Base-by-base conservation (phyloP, 2,797 vertebrate genomes). In the Poecile montanus region DNA sequence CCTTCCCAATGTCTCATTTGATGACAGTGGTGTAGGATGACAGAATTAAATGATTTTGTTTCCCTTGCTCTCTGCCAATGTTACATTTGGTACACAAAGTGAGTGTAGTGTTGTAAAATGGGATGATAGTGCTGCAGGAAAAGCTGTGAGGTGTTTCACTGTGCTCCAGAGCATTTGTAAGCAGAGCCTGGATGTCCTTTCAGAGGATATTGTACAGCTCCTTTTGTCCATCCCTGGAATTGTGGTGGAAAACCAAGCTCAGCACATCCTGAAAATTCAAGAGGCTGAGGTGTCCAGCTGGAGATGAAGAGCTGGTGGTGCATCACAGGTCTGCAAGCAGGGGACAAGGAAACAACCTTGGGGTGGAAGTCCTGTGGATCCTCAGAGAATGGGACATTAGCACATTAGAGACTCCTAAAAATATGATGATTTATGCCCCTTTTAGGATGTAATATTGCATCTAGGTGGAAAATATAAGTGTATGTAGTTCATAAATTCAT, bases 231-330 rank as follows among this genome's bases (percentile, higher is more conserved):
- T 44, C 58, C n/a, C 18, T 50, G 27, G 36, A 18, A 7, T 7
- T 12, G 29, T 1, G 7, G 27, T 62, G 51, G 27, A 4, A 65
- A 79, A 36, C 6, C 30, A 36, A 81, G 62, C 19, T 34, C 63
- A 29, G 40, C 7, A 16, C 6, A 8, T 5, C 26, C 45, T 57
- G n/a, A 47, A 89, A 71, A 61, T 29, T 27, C 7, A 13, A 5
- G 38, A n/a, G 7, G 6, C 0, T 36, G 38, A 21, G 17, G 12
- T 0, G 2, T 44, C 40, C 26, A 0, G 0, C 15, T 74, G 88
- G 50, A 60, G 23, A 6, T 29, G 66, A 73, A 26, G 44, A 40
- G 5, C 17, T 51, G 38, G 34, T 8, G 36, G 17, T 9, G 21
- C 16, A 38, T 17, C 6, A 1, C 0, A 1, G 30, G 5, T 45